Conservation (phyloP, 1,140 invertebrate species). For the Drosophila melanogaster region DNA sequence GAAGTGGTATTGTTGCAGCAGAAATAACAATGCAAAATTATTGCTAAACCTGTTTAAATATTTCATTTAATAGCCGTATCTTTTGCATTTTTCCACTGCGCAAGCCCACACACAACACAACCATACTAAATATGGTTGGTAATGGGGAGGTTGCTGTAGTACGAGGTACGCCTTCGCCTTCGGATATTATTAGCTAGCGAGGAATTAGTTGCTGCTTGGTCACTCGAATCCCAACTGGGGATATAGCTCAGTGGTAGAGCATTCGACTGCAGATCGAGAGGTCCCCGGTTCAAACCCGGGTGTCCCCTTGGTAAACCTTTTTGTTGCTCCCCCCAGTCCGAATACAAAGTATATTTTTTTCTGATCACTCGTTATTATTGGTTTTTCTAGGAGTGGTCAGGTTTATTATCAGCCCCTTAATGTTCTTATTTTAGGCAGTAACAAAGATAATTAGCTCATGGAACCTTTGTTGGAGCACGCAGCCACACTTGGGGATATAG, state of each 20-base stretch:
- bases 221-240: conserved; percentile 40
- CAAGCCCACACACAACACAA: conserved; percentile 47
- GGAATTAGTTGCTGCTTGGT: conserved; percentile 32
- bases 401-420: neutral
- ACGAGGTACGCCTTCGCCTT: neutral
- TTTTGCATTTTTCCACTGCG: conserved; percentile 62
- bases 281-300: conserved; percentile 95
- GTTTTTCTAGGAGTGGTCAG: neutral
- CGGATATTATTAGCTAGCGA: conserved; percentile 22
- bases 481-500: conserved; percentile 61
- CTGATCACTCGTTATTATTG: conserved; percentile 12
- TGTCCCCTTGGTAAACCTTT: conserved; percentile 43
- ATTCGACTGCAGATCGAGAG: conserved; percentile 97
- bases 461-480: conserved; percentile 13
- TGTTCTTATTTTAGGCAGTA: too few relatives aligned
- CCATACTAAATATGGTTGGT: neutral
- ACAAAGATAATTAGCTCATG: neutral
- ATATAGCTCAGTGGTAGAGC: conserved; percentile 93
- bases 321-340: neutral
- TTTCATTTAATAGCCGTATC: conserved; percentile 46
- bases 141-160: neutral
- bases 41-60: conserved; percentile 74
- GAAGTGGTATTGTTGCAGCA: conserved; percentile 48
- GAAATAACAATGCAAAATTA: conserved; percentile 69
- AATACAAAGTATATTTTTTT: neutral